Evolutionary conservation across 2,888 invertebrate genomes (phyloP).

Genomic region (Eretmocerus hayati): DNA sequence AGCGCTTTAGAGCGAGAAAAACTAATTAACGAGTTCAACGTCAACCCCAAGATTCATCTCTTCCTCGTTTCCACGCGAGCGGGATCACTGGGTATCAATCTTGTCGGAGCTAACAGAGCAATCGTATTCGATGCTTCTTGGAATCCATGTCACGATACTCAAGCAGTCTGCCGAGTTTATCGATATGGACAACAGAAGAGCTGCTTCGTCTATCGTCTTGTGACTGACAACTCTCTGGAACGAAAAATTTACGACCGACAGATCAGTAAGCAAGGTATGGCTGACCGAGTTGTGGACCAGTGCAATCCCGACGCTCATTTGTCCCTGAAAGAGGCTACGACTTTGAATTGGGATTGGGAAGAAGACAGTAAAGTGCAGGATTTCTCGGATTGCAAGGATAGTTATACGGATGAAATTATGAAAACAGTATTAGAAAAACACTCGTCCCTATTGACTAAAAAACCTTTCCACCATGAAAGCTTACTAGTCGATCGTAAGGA

Average conservation of each 20-base stretch:
- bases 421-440: conserved; percentile 58
- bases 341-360: conserved; percentile 84
- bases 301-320: conserved; percentile 93
- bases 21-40: conserved; percentile 92
- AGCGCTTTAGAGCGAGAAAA: conserved; percentile 90
- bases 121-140: conserved; percentile 97
- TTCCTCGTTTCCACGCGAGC: conserved; percentile 96
- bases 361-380: conserved; percentile 74
- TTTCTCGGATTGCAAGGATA: conserved; percentile 62
- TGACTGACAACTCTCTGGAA: conserved; percentile 95
- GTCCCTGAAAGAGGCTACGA: conserved; percentile 82
- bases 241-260: conserved; percentile 98
- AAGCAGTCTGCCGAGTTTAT: conserved; percentile 88
- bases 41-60: conserved; percentile 75
- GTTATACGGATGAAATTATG: conserved; percentile 76
- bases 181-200: conserved; percentile 90
- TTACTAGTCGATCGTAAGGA: conserved; percentile 90
- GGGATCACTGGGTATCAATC: conserved; percentile 93
- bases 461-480: conserved; percentile 94
- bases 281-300: conserved; percentile 96
- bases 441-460: conserved; percentile 62
- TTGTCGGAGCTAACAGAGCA: conserved; percentile 95
- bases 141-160: conserved; percentile 98
- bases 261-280: conserved; percentile 97
- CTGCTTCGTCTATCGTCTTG: conserved; percentile 92